Evolutionary conservation across 2,113 vertebrate genomes (phyloP).

Genomic region (Micronycteris hirsuta): DNA sequence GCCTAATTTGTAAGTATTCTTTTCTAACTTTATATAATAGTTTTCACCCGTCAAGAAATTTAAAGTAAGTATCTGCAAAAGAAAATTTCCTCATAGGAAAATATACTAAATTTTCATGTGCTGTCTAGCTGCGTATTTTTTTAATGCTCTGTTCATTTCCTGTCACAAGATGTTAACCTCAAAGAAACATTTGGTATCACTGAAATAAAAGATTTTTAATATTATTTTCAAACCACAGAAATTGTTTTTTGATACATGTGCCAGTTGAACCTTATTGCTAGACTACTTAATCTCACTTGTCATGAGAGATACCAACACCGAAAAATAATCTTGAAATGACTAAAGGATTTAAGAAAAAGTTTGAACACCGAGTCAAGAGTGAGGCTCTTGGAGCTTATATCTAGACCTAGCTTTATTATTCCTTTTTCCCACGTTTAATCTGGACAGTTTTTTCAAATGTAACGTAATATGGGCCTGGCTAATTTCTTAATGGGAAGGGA

Average conservation of each 20-base stretch:
- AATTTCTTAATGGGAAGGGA: not conserved
- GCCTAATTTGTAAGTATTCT: not conserved
- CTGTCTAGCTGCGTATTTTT: not conserved
- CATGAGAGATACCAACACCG: not conserved
- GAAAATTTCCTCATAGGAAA: not conserved
- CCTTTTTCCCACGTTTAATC: not conserved
- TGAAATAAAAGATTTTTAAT: slow-evolving; percentile 49
- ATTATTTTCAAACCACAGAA: slow-evolving; percentile 44
- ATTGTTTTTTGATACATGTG: not conserved
- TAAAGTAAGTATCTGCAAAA: slow-evolving; percentile 18
- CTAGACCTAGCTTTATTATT: not conserved
- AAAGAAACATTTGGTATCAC: slow-evolving; percentile 35
- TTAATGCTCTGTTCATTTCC: slow-evolving; percentile 51
- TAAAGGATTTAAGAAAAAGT: slow-evolving; percentile 11
- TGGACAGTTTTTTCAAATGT: not conserved
- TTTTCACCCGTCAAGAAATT: slow-evolving; percentile 6
- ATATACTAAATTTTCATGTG: slow-evolving; percentile 6
- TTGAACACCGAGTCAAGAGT: not conserved
- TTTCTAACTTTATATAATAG: not conserved
- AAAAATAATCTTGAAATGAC: slow-evolving; percentile 6
- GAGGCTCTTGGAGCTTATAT: not conserved
- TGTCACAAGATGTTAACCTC: slow-evolving; percentile 39
- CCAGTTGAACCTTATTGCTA: not conserved
- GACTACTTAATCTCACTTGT: not conserved
- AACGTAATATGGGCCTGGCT: not conserved